Evolutionary conservation across 2,888 invertebrate genomes (phyloP), one percentile per base, ranked within the genome.

Genomic region (Lymantria monacha): DNA sequence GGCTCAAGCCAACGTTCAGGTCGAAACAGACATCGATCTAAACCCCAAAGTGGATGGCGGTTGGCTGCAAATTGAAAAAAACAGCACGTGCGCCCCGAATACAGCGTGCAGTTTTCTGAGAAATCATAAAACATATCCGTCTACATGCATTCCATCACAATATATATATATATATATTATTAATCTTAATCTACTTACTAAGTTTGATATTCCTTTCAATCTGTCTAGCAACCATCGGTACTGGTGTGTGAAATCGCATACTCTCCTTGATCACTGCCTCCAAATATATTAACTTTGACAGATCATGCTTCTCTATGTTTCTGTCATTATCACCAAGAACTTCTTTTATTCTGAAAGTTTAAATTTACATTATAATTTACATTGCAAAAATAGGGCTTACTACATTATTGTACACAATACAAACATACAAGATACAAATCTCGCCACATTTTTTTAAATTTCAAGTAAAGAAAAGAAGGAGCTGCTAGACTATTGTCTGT

Each of bases 231-330:
- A 81, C 67, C 0, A 84, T 71, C 0, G 86, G 85, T 1, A 74
- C 83, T 1, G 84, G 78, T 9, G 81, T 77, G 55, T 79, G 80
- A 3, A 84, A 49, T 22, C 87, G 64, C 74, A 87, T 76, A 38
- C 79, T 76, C 51, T 87, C 87, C 46, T 86, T 86, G n/a, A 87
- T 57, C 3, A 85, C 81, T 0, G 86, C 84, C 31, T 87, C 87
- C 30, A 83, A 49, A 47, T 83, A 87, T 5, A 81, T 71, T 52
- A 87, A 44, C 38, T 74, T 71, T 0, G 78, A 74, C 1, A 86
- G 52, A 46, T 87, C 84, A 0, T 73, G 69, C 54, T 86, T 87
- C 10, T 78, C 80, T 0, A 79, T 70, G 7, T 83, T 79, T 2
- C 81, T 59, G 46, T 83, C 83, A 3, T 70, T 68, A 7, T 77